Base-by-base conservation (phyloP, 2,888 invertebrate species). In the Hypsopygia costalis region DNA sequence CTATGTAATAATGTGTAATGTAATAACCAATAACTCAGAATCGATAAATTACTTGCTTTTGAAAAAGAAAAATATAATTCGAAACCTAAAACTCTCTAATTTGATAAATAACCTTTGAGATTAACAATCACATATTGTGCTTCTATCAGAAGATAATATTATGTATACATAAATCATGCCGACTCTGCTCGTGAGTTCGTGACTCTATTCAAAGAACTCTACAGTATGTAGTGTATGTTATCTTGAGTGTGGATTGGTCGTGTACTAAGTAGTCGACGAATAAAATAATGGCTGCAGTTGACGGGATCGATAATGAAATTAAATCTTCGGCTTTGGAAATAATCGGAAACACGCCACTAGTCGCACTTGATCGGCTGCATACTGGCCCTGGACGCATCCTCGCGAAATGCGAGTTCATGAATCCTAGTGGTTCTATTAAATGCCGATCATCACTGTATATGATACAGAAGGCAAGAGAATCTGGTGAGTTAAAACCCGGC, bases 381-480 rank as follows among this genome's bases (percentile, higher is more conserved):
- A 47, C 77, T 0, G 87, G 87, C 1, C 85, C 87, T 1, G 87
- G 87, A 5, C 62, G 87, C 11, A 75, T 88, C 42, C 55, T 88
- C 30, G 87, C 73, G 1, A 88, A 87, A 76, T 88, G 87, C 62
- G 87, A 88, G 55, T 87, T 80, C 44, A 87, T 85, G 85, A 88
- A 86, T 40, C 87, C 87, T 6, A 83, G 87, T 21, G 87, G 76
- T 7, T 88, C 87, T 0, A 73, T 88, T 25, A 88, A 88, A 65
- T 78, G 78, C 41, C 76, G 87, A 8, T 88, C 87, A 1, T 76
- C 87, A 0, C 49, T 86, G 34, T 63, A 74, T 43, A 87, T 87
- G 87, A 75, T 88, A 41, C 49, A 62, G 25, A 62, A 63, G 32
- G 87, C 87, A 1, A 43, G 57, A 1, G 64, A 64, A 16, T 62